Base-by-base conservation (phyloP, 1,140 invertebrate genomes). In the Danaus melanippus region DNA sequence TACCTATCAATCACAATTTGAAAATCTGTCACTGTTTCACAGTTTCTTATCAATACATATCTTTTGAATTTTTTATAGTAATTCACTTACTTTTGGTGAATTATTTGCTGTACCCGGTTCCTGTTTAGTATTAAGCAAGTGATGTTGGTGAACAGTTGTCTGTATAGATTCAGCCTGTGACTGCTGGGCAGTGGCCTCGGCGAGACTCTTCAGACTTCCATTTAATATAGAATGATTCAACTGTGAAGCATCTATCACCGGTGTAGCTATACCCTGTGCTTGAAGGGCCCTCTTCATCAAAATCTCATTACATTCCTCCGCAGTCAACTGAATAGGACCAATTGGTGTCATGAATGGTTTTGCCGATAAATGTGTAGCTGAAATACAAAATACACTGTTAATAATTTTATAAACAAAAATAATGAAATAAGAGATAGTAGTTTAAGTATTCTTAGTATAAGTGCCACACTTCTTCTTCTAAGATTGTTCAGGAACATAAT, bases 271-370 rank as follows among this genome's bases (percentile, higher is more conserved):
- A 0, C 85, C 86, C 54, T 88, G 87, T 8, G 86, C 86, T 69
- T 88, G 86, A 3, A 88, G 56, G 0, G 90, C 90, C 62, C 92
- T 79, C 74, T 92, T 92, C 90, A 92, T 92, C 62, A 93, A 79
- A 47, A 93, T 92, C 76, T 93, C 92, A 81, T 93, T 93, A 86
- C 92, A 93, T 88, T 93, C 92, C 78, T 93, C 92, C 10, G 91
- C 91, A 1, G 92, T 93, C 11, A 93, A 84, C 66, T 92, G 92
- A 53, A 93, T 82, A 9, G 92, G 91, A 49, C 92, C 92, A 42
- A 93, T 85, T 5, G 91, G 91, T 60, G 91, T 91, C 88, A 91
- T 91, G 66, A 91, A 87, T 11, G 83, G 78, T 58, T 87, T 87
- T 12, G 80, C 62, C 45, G 80, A 59, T 46, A 87, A 53, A 56